Base-by-base conservation (phyloP, 2,113 vertebrate genomes). In the Notechis scutatus region DNA sequence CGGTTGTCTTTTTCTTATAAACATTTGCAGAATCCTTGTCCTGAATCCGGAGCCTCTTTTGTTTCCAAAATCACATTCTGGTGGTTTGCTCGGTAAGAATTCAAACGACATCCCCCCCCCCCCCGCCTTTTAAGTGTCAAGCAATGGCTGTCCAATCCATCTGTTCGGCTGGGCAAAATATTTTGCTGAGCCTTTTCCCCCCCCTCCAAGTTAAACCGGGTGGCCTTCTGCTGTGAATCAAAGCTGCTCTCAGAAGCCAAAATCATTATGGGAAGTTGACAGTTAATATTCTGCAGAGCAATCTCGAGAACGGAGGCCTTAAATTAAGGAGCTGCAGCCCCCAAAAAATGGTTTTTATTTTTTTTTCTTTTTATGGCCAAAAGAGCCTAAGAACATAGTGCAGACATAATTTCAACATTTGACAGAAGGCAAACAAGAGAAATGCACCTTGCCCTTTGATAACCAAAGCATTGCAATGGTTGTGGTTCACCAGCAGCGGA, bases 61-160 rank as follows among this genome's bases (percentile, higher is more conserved):
- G 97, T 98, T 95, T 99, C 99, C 93, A 99, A 98, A 97, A 98
- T 98, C 93, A 98, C 98, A 92, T 99, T 99, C 97, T 99, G 99
- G 99, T 99, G 99, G 99, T 98, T 99, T 94, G 98, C 97, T 93
- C 97, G 99, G 99, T 99, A 98, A 98, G 99, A 95, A 95, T 95
- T 96, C 54, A 87, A 61, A 87, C 8, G 52, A 55, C 47, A 50
- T 5, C 23, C 88, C 57, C 0, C 0, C 59, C 0, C 59, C 88
- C 1, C 11, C 88, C 7, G 88, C 34, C 21, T 64, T 39, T 23
- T 89, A 91, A 57, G 94, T 12, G 34, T 24, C 50, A 15, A 21
- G 24, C 42, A 50, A n/a, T 9, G n/a, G 21, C 3, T 11, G 24
- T 39, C n/a, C 10, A 21, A 39, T 56, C 54, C 3, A 64, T 59